These are phyloP conservation scores for Parazoanthus swiftii DNA, from an alignment of 92 coral and sea anemone species.

Conservation along the genomic window DNA sequence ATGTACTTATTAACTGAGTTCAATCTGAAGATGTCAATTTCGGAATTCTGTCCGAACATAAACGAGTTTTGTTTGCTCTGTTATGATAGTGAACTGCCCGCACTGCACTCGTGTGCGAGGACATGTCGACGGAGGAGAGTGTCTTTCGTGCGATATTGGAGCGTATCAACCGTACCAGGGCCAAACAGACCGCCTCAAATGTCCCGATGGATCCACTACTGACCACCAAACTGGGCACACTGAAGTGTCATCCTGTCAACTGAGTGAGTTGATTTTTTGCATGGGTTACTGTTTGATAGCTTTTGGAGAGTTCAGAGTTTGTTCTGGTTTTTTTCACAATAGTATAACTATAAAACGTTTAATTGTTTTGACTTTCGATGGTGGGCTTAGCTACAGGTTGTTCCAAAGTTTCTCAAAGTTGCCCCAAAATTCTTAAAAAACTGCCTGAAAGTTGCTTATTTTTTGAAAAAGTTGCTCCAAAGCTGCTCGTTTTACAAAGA, in stretches of 20 bases:
- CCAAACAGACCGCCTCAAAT: conserved; percentile 46
- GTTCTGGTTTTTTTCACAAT: neutral
- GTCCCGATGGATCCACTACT: conserved; percentile 63
- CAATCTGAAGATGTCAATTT: too few relatives aligned
- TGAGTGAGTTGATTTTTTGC: conserved; percentile 28
- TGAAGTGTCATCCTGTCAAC: conserved; percentile 49
- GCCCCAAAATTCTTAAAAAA: too few relatives aligned
- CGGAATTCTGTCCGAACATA: neutral
- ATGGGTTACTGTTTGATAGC: neutral
- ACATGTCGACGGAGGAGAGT: conserved; percentile 33
- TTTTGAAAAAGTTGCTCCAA: too few relatives aligned
- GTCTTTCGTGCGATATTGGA: conserved; percentile 56
- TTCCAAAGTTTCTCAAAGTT: too few relatives aligned
- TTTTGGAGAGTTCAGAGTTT: neutral
- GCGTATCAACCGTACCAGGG: conserved; percentile 63
- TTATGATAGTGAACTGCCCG: conserved; percentile 46
- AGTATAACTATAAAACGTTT: neutral
- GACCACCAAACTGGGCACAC: conserved; percentile 43
- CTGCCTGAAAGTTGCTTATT: too few relatives aligned
- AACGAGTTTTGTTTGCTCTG: neutral
- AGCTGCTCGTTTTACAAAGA: too few relatives aligned
- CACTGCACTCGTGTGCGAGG: conserved; percentile 44
- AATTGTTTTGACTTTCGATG: too few relatives aligned
- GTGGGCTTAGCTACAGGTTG: too few relatives aligned
- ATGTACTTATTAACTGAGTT: too few relatives aligned